These are phyloP conservation scores for Amphipyra berbera DNA, from an alignment of 2,888 invertebrate species.

Conservation along the genomic window DNA sequence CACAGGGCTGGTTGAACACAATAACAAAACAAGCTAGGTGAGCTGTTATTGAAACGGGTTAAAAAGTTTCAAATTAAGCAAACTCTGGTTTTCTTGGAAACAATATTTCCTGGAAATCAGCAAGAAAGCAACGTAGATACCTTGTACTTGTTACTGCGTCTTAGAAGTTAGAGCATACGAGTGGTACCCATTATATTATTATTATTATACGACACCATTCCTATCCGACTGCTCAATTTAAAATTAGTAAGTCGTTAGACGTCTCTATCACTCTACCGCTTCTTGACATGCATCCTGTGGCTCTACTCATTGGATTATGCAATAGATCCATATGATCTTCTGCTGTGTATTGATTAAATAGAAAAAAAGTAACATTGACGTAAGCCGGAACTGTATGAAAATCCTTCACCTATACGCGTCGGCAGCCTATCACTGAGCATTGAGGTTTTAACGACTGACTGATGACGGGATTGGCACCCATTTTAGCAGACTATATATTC, in stretches of 20 bases:
- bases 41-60: background rate
- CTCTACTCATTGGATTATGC: slow-evolving; percentile 17
- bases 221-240: slow-evolving; percentile 45
- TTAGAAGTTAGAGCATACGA: too few species aligned
- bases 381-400: too few species aligned
- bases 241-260: slow-evolving; percentile 34
- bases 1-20: too few species aligned
- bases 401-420: too few species aligned
- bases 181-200: background rate
- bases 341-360: slow-evolving; percentile 4
- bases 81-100: too few species aligned
- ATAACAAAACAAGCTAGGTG: background rate
- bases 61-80: background rate
- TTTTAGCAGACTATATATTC: too few species aligned
- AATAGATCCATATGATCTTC: slow-evolving; percentile 3
- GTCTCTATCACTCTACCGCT: slow-evolving; percentile 26
- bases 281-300: slow-evolving; percentile 39
- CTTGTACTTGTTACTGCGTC: too few species aligned
- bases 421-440: too few species aligned
- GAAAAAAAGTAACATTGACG: slow-evolving; percentile 3
- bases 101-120: too few species aligned
- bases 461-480: too few species aligned
- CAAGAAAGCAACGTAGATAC: too few species aligned
- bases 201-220: slow-evolving; percentile 19
- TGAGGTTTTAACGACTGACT: too few species aligned